Evolutionary conservation across 2,113 vertebrate species (phyloP).

Genomic region (Bujurquina vittata): DNA sequence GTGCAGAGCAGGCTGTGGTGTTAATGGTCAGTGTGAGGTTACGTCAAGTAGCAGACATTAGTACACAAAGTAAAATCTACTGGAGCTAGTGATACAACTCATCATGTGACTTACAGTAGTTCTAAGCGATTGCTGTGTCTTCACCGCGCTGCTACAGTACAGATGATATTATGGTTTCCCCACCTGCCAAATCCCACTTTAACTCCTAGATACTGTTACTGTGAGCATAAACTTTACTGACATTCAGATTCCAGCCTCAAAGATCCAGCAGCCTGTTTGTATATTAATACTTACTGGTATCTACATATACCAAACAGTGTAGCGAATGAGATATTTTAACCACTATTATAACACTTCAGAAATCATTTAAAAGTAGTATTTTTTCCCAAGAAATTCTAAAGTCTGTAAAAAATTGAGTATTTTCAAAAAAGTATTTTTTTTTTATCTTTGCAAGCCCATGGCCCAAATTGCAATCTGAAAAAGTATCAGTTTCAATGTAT

Average conservation of each 20-base stretch:
- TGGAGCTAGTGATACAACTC: too few species aligned
- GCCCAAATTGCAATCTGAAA: not conserved
- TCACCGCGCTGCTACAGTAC: not conserved
- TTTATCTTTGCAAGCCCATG: not conserved
- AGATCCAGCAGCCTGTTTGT: not conserved
- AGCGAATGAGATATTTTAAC: not conserved
- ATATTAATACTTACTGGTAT: not conserved
- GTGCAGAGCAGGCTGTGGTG: not conserved
- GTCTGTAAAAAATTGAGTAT: not conserved
- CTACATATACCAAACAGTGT: not conserved
- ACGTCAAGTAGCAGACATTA: not conserved
- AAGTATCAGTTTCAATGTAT: not conserved
- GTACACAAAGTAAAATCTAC: not conserved
- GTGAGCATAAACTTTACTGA: not conserved
- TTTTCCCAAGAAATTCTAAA: not conserved
- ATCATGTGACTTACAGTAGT: not conserved
- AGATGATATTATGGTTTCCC: not conserved
- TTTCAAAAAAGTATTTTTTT: not conserved
- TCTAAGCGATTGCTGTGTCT: not conserved
- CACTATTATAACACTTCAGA: not conserved
- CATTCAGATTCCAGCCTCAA: not conserved
- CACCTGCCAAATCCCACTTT: not conserved
- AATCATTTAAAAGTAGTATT: not conserved
- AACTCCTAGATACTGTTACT: not conserved
- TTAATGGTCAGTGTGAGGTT: not conserved